Evolutionary conservation across 53 echinoderm and acorn worm species (phyloP), one percentile per base, ranked within the genome.

Genomic region (Actinopyga echinites): DNA sequence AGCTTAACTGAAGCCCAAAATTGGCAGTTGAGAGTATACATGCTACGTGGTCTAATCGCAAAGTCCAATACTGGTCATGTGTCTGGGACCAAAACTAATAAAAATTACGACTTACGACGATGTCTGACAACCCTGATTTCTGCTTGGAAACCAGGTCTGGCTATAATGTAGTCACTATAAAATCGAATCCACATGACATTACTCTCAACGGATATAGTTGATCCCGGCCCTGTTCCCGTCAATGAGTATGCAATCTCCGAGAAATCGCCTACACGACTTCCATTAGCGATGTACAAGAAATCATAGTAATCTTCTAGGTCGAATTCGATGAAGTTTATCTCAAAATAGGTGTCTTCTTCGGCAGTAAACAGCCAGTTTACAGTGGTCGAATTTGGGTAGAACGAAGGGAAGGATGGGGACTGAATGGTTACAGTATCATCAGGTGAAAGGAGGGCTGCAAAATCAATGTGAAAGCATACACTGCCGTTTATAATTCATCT

Each of bases 101-200:
- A n/a, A 49, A 49, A 49, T 2, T 17, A 49, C 17, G 17, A 68
- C 68, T 34, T 38, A 68, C 68, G 32, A 36, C 15, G 8, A 21
- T 68, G n/a, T 38, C 22, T 38, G 20, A 68, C 68, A 17, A 68
- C 68, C 10, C 22, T 22, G 34, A 68, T 68, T 38, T 68, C 75
- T 25, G 49, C 75, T 19, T 4, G 19, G 52, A 75, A 75, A 2
- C 75, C 75, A 42, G 7, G 13, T 22, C 12, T 19, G 45, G 38
- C 45, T 17, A 75, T 17, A 42, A n/a, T 75, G 75, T 12, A n/a
- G 24, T 75, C 75, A 11, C 12, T 75, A 23, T 29, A 75, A 49
- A 75, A 75, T 22, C 29, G 38, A 13, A 75, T 75, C 75, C 75
- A 75, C 75, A 75, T 75, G 4, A 26, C 24, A 42, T 40, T 44